Percentiles rank a stretch among this genome's conserved stretches.
These are phyloP conservation scores for Astyanax mexicanus DNA, from an alignment of 2,797 vertebrate genomes.

Conservation along the genomic window DNA sequence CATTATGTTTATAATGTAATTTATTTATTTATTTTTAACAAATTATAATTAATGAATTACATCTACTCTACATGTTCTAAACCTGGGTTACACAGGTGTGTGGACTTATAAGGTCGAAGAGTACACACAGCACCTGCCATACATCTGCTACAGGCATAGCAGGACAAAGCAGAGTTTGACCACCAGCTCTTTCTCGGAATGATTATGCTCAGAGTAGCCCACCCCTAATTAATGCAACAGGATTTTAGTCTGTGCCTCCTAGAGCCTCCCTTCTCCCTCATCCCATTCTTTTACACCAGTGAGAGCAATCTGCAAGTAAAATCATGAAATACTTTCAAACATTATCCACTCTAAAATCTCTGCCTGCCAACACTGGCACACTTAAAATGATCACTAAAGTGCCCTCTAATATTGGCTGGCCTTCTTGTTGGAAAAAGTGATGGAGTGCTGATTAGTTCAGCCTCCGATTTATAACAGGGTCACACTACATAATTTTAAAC, in stretches of 20 bases:
- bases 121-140: background rate
- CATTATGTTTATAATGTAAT: too few relatives aligned
- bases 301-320: constrained; percentile 45
- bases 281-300: constrained; percentile 19
- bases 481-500: too few relatives aligned
- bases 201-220: background rate
- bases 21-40: too few relatives aligned
- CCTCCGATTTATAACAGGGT: too few relatives aligned
- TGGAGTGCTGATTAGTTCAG: too few relatives aligned
- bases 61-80: too few relatives aligned
- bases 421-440: too few relatives aligned
- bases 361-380: too few relatives aligned
- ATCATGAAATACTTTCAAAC: constrained; percentile 19
- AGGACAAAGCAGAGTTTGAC: background rate
- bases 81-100: constrained; percentile 36
- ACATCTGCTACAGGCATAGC: background rate
- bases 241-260: background rate
- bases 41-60: too few relatives aligned
- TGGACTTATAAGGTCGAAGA: constrained; percentile 23
- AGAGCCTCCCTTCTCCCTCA: background rate
- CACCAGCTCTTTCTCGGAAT: background rate
- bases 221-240: background rate
- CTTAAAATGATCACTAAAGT: too few relatives aligned
- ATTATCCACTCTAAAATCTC: background rate
- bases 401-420: too few relatives aligned